Conservation (phyloP, 2,797 vertebrate species). For the Eleutherodactylus coqui region DNA sequence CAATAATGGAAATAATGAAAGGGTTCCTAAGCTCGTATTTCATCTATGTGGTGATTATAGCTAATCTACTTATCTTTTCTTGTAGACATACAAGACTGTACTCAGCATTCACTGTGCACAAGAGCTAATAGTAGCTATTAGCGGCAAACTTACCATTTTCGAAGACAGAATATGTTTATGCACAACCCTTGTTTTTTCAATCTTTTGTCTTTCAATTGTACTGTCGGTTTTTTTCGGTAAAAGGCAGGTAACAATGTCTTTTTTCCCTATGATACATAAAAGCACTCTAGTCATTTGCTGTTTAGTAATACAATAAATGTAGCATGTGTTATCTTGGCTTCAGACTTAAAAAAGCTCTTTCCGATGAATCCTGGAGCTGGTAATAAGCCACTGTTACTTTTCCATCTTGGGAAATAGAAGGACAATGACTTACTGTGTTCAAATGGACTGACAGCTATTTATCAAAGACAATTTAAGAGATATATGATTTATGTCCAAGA, state of each 20-base stretch:
- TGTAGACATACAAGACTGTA: constrained; percentile 34
- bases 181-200: neutral
- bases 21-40: constrained; percentile 28
- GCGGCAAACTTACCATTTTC: constrained; percentile 36
- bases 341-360: constrained; percentile 69
- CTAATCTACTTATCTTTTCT: constrained; percentile 49
- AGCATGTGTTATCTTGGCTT: constrained; percentile 62
- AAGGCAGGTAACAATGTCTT: constrained; percentile 24
- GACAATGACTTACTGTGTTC: constrained; percentile 68
- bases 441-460: constrained; percentile 72
- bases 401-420: constrained; percentile 62
- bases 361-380: constrained; percentile 69
- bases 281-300: constrained; percentile 57
- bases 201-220: constrained; percentile 17
- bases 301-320: constrained; percentile 60
- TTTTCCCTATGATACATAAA: constrained; percentile 51
- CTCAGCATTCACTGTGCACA: neutral
- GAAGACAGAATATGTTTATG: constrained; percentile 34
- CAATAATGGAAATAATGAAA: constrained; percentile 48
- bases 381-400: constrained; percentile 67
- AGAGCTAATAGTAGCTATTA: constrained; percentile 18
- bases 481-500: constrained; percentile 72
- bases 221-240: constrained; percentile 20
- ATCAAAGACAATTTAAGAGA: constrained; percentile 74
- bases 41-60: constrained; percentile 22